Percentiles rank a stretch among this genome's conserved stretches.
phyloP scores from a whole-genome alignment of 2,797 vertebrate species.

The Gambelia wislizenii region DNA sequence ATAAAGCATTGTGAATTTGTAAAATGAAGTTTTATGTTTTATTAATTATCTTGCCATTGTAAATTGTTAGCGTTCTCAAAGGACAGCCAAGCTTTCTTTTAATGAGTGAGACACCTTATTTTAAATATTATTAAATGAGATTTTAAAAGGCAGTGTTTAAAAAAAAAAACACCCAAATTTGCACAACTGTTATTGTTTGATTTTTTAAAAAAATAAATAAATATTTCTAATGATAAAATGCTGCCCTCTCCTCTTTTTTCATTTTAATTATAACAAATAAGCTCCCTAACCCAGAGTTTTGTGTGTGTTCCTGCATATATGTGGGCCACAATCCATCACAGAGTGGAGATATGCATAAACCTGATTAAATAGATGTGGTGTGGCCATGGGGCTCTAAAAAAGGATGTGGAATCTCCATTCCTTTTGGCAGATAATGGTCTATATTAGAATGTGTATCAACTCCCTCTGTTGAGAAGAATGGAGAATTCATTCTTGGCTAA shows the following conservation, averaged over 20 bases:
- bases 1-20: slow-evolving; percentile 93
- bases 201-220: slow-evolving; percentile 58
- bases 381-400: background rate
- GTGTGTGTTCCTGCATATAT: background rate
- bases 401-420: slow-evolving; percentile 38
- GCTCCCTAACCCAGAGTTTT: background rate
- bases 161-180: slow-evolving; percentile 78
- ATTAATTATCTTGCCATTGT: slow-evolving; percentile 86
- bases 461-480: background rate
- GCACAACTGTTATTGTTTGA: slow-evolving; percentile 80
- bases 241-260: slow-evolving; percentile 47
- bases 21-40: slow-evolving; percentile 84
- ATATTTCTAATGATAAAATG: slow-evolving; percentile 52
- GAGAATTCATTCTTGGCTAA: background rate
- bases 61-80: slow-evolving; percentile 86
- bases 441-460: background rate
- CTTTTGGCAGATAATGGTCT: slow-evolving; percentile 1
- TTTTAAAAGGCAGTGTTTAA: slow-evolving; percentile 77
- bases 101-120: slow-evolving; percentile 81
- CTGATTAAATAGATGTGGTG: background rate
- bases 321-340: background rate
- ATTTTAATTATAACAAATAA: slow-evolving; percentile 1
- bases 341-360: background rate
- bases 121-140: slow-evolving; percentile 83
- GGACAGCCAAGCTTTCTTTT: slow-evolving; percentile 91